Percentiles rank a stretch among this genome's conserved stretches.
phyloP scores from a whole-genome alignment of 53 echinoderm and acorn worm species.

The Temnopleurus reevesii region DNA sequence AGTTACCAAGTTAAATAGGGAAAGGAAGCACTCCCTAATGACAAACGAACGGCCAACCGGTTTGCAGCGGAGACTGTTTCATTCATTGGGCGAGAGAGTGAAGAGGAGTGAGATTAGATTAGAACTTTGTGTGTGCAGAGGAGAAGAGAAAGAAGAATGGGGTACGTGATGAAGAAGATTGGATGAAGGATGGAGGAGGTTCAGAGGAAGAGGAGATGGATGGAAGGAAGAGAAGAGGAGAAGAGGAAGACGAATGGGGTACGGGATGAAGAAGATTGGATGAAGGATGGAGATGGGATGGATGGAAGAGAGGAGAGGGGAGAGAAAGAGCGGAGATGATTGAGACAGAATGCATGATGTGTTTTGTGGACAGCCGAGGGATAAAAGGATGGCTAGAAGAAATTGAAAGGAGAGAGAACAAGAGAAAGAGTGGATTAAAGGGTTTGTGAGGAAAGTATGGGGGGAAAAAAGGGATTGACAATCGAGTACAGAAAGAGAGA shows the following conservation, averaged over 20 bases:
- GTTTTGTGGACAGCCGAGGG: background rate
- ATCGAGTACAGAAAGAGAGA: background rate
- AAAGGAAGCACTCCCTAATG: background rate
- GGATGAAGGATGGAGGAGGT: background rate
- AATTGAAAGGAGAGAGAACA: background rate
- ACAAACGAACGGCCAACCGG: background rate
- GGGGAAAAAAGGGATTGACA: background rate
- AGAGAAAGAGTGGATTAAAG: background rate
- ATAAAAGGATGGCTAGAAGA: background rate
- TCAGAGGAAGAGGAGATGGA: background rate
- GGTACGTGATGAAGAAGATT: background rate
- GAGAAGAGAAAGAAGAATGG: background rate
- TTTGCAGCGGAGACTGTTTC: background rate
- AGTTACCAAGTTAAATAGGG: constrained; percentile 22
- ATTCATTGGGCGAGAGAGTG: background rate
- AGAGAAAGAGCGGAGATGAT: background rate
- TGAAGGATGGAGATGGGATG: background rate
- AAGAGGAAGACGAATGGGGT: background rate
- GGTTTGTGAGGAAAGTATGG: background rate
- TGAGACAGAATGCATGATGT: background rate
- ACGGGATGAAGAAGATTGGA: background rate
- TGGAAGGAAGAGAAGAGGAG: background rate
- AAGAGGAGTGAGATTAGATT: constrained; percentile 14
- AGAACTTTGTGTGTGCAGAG: constrained; percentile 4
- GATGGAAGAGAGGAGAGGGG: background rate